Percentiles rank a stretch among this genome's conserved stretches.
Conservation (phyloP, 2,888 invertebrate species). For the Ophion ventricosus region DNA sequence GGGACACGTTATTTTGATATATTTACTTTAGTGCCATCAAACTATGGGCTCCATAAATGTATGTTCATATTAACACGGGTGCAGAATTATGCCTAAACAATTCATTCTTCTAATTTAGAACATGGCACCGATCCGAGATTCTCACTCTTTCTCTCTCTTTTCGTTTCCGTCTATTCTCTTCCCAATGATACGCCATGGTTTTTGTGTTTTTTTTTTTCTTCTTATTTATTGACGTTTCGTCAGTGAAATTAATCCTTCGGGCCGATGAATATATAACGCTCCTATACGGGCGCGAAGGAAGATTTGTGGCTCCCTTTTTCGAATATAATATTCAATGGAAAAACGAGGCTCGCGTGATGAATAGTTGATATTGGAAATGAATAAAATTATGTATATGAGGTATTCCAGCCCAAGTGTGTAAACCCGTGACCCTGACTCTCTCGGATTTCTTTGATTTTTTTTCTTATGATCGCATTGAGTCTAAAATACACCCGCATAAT, state of each 20-base stretch:
- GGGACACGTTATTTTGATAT: conserved; percentile 76
- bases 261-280: conserved; percentile 14
- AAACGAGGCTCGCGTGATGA: background rate
- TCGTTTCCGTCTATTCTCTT: conserved; percentile 14
- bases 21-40: conserved; percentile 74
- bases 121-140: conserved; percentile 61
- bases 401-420: too few species aligned
- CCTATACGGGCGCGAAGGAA: background rate
- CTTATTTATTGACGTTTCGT: background rate
- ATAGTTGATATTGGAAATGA: background rate
- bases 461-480: too few species aligned
- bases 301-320: conserved; percentile 12
- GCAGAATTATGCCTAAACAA: conserved; percentile 77
- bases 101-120: conserved; percentile 80
- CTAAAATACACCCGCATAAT: too few species aligned
- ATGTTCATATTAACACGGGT: conserved; percentile 80
- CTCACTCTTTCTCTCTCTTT: conserved; percentile 37
- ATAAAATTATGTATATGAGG: background rate
- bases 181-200: background rate
- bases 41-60: conserved; percentile 80
- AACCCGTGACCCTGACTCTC: too few species aligned
- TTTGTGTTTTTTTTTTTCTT: conserved; percentile 6
- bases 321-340: conserved; percentile 16
- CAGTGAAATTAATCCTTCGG: conserved; percentile 15
- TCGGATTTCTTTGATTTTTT: too few species aligned